phyloP scores from a whole-genome alignment of 2,888 invertebrate genomes.

The Pharmacophagus antenor region DNA sequence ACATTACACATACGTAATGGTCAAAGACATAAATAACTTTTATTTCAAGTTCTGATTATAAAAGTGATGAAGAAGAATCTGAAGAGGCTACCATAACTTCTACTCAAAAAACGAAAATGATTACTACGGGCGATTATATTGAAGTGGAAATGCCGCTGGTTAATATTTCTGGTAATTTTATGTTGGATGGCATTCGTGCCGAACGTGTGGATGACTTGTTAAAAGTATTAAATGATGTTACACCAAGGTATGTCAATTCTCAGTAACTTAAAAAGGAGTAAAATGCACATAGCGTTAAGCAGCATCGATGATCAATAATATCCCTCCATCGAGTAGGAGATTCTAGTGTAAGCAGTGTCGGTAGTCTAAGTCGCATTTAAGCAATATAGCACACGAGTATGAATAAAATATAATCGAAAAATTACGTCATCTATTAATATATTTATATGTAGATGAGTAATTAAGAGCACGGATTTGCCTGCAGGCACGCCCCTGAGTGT shows the following conservation, averaged over 20 bases:
- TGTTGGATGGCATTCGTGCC: slow-evolving; percentile 29
- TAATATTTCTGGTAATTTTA: slow-evolving; percentile 52
- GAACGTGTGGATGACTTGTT: slow-evolving; percentile 45
- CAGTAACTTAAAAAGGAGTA: background rate
- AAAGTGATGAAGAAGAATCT: slow-evolving; percentile 1
- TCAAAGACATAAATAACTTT: background rate
- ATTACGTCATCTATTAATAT: too few species aligned
- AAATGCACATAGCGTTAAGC: background rate
- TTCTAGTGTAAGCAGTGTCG: too few species aligned
- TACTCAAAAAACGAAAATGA: slow-evolving; percentile 9
- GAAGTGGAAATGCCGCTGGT: slow-evolving; percentile 58
- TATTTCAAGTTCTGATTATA: slow-evolving; percentile 16
- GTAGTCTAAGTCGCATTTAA: too few species aligned
- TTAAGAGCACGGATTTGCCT: too few species aligned
- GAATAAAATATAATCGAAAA: too few species aligned
- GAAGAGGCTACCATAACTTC: background rate
- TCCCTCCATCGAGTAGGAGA: too few species aligned
- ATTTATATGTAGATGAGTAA: too few species aligned
- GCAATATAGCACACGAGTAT: too few species aligned
- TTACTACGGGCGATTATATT: slow-evolving; percentile 38
- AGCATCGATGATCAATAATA: too few species aligned
- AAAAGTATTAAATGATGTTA: slow-evolving; percentile 55
- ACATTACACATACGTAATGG: background rate
- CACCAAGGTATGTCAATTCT: slow-evolving; percentile 47
- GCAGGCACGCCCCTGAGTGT: too few species aligned